Evolutionary conservation across 2,797 vertebrate genomes (phyloP).

Genomic region (Peromyscus attwateri): DNA sequence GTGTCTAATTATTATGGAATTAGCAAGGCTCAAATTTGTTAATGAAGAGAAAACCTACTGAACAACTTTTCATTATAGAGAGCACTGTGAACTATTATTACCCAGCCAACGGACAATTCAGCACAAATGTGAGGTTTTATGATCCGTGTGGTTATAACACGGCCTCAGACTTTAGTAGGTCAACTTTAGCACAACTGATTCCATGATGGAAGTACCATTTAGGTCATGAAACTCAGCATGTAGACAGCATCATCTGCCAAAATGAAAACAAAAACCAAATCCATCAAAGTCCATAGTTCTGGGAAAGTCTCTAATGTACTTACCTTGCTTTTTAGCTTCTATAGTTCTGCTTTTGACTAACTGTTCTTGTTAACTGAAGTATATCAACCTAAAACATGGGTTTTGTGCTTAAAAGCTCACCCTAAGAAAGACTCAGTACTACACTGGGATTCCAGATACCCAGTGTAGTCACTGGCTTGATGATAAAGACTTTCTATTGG

Average conservation of each 20-base stretch:
- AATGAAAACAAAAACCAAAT: background rate
- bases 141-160: background rate
- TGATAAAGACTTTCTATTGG: background rate
- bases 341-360: background rate
- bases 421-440: background rate
- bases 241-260: background rate
- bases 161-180: background rate
- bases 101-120: background rate
- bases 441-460: no score
- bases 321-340: background rate
- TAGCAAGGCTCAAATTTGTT: slow-evolving; percentile 15
- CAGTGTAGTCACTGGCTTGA: background rate
- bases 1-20: background rate
- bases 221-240: background rate
- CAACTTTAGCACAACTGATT: background rate
- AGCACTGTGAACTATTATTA: background rate
- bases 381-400: background rate
- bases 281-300: background rate
- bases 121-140: background rate
- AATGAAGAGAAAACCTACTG: background rate
- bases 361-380: background rate
- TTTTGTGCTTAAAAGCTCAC: background rate
- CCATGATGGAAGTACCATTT: background rate
- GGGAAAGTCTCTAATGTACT: background rate
- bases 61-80: background rate